Evolutionary conservation across 2,113 vertebrate genomes (phyloP).

Genomic region (Pithys albifrons): DNA sequence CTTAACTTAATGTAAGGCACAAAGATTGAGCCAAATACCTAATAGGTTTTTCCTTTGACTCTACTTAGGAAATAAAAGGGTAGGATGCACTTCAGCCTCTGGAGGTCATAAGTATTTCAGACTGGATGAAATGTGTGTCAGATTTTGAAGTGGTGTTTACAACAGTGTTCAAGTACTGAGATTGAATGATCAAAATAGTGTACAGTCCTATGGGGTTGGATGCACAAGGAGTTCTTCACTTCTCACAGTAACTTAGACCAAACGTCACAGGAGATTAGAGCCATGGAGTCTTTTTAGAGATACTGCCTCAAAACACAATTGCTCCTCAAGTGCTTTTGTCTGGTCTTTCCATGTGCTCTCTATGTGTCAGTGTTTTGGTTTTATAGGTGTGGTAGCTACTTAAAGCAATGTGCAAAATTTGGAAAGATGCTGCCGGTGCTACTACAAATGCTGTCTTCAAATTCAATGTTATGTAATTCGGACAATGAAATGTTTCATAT

Average conservation of each 20-base stretch:
- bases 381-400: background rate
- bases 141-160: background rate
- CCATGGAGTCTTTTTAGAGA: background rate
- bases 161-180: background rate
- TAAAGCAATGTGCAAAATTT: background rate
- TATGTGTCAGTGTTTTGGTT: background rate
- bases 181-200: background rate
- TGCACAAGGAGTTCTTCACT: background rate
- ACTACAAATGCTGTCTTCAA: background rate
- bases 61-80: background rate
- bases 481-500: background rate
- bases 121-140: background rate
- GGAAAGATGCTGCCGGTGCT: background rate
- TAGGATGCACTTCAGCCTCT: background rate
- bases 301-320: background rate
- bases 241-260: background rate
- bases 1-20: background rate
- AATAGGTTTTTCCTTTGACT: background rate
- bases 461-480: background rate
- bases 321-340: background rate
- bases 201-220: background rate
- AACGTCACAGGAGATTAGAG: background rate
- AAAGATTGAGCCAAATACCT: background rate
- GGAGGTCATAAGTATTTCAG: background rate
- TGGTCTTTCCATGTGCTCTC: background rate